A percentile compares a stretch with the other conserved stretches of the same genome.
Conservation (phyloP, 2,113 vertebrate genomes). For the Orcinus orca region DNA sequence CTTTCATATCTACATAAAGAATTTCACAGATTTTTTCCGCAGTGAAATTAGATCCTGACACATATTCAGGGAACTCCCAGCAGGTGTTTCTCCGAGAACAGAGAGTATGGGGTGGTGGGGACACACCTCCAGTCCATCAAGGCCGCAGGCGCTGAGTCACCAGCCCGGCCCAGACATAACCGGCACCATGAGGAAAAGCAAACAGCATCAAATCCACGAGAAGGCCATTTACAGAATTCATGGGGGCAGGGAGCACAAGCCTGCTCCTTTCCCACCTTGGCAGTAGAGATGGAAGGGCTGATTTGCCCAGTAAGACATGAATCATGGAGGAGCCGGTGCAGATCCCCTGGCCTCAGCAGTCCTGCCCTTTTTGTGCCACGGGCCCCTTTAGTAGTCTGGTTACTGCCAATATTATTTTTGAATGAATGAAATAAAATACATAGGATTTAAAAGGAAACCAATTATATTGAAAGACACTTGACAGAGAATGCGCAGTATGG, state of each 20-base stretch:
- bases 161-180: neutral
- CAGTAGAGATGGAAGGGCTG: neutral
- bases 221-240: neutral
- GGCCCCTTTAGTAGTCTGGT: neutral
- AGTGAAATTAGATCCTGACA: neutral
- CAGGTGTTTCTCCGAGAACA: neutral
- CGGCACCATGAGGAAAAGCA: neutral
- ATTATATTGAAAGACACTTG: neutral
- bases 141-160: neutral
- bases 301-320: neutral
- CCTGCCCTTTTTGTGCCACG: neutral
- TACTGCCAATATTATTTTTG: neutral
- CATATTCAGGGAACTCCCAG: neutral
- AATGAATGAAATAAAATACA: neutral
- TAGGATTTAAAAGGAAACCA: neutral
- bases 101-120: neutral
- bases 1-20: neutral
- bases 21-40: neutral
- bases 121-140: neutral
- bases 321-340: fast-evolving
- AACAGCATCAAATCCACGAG: neutral
- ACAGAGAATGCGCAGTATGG: neutral
- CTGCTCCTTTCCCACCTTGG: neutral
- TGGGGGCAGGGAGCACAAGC: neutral
- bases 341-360: neutral